phyloP scores from a whole-genome alignment of 2,113 vertebrate genomes.

The Desmodus rotundus region DNA sequence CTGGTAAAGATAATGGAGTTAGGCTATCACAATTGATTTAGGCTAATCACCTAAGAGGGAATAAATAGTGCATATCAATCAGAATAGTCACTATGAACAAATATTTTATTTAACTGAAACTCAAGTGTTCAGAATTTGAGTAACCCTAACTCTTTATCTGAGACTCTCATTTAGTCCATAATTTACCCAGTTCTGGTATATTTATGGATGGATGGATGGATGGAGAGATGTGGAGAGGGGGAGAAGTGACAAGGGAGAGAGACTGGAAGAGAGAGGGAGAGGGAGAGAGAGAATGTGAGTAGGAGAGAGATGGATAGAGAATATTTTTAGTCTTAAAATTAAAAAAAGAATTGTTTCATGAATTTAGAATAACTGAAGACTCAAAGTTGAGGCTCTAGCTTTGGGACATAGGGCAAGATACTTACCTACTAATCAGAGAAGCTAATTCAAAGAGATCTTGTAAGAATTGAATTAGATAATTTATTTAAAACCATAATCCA shows the following conservation, averaged over 20 bases:
- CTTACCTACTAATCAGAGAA: background rate
- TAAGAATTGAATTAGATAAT: background rate
- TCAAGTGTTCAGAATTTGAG: background rate
- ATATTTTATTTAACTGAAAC: background rate
- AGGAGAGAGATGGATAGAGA: background rate
- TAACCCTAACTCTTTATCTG: background rate
- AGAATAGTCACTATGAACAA: background rate
- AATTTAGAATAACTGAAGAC: background rate
- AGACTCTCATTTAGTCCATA: background rate
- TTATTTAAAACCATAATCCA: background rate
- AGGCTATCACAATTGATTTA: background rate
- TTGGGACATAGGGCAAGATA: background rate
- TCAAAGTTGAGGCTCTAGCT: background rate
- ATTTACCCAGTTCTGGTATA: background rate
- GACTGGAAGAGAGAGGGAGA: background rate
- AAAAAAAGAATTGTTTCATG: background rate
- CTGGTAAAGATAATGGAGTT: background rate
- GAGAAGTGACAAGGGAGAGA: background rate
- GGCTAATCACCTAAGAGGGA: background rate
- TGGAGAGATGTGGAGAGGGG: background rate
- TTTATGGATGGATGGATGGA: background rate
- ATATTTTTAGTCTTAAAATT: background rate
- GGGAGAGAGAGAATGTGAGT: background rate
- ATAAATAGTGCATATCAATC: background rate
- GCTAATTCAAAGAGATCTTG: background rate